Percentiles rank a stretch among this genome's conserved stretches.
Evolutionary conservation across 2,797 vertebrate genomes (phyloP).

Genomic region (Danio jaintianensis): DNA sequence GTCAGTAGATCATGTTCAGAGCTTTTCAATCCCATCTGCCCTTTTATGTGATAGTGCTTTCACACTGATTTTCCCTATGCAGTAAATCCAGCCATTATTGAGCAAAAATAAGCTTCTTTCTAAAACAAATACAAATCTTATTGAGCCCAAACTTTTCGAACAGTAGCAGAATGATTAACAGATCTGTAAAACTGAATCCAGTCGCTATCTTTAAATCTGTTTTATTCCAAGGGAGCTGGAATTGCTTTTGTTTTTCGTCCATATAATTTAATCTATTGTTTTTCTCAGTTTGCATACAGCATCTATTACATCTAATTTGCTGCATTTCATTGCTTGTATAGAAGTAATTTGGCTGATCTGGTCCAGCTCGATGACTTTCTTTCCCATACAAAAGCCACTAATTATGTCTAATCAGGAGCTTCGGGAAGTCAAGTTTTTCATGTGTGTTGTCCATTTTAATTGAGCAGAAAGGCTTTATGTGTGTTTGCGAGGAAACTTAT

Average conservation of each 20-base stretch:
- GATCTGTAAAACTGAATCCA: neutral
- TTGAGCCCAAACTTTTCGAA: neutral
- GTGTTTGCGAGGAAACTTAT: constrained; percentile 15
- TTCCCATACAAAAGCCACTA: constrained; percentile 10
- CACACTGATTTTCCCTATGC: too few relatives aligned
- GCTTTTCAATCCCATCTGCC: too few relatives aligned
- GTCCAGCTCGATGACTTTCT: neutral
- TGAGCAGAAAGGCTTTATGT: neutral
- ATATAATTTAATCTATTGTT: neutral
- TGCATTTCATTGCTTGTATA: neutral
- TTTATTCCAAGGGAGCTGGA: neutral
- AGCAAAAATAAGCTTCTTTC: neutral
- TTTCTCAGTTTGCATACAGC: neutral
- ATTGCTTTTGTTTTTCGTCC: neutral
- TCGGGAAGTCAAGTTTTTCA: neutral
- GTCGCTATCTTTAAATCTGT: neutral
- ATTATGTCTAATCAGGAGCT: neutral
- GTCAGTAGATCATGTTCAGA: too few relatives aligned
- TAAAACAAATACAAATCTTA: neutral
- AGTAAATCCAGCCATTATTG: neutral
- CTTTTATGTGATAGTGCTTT: too few relatives aligned
- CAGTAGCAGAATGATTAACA: neutral
- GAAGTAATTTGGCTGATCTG: neutral
- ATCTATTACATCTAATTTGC: neutral
- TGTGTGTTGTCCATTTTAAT: constrained; percentile 14